Evolutionary conservation across 2,113 vertebrate species (phyloP).

Genomic region (Zingel zingel): DNA sequence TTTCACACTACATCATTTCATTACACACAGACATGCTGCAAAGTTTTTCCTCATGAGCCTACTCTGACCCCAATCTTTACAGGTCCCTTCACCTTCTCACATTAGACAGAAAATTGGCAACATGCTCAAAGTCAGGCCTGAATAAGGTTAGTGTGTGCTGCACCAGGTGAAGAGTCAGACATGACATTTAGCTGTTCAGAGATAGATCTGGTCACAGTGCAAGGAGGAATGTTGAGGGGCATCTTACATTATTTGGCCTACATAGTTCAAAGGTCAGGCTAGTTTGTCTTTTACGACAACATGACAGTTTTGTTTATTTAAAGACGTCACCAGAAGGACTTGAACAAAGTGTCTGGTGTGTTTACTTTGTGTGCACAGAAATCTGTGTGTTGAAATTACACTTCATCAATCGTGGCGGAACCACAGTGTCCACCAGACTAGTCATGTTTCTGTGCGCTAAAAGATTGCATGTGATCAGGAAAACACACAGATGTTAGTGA

Average conservation of each 20-base stretch:
- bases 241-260: conserved; percentile 18
- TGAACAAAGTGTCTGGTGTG: background rate
- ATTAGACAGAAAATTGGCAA: conserved; percentile 41
- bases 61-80: conserved; percentile 20
- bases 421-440: background rate
- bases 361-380: background rate
- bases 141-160: background rate
- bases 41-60: conserved; percentile 40
- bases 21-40: conserved; percentile 32
- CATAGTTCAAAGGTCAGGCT: conserved; percentile 44
- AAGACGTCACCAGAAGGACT: background rate
- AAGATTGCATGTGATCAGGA: conserved; percentile 42
- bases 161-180: conserved; percentile 15
- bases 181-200: background rate
- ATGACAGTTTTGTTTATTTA: background rate
- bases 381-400: conserved; percentile 33
- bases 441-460: conserved; percentile 19
- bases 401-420: conserved; percentile 42
- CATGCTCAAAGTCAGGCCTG: background rate
- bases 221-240: conserved; percentile 18
- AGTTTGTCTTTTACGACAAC: conserved; percentile 34
- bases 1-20: conserved; percentile 14
- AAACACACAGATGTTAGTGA: conserved; percentile 33
- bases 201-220: background rate
- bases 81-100: conserved; percentile 35